These are phyloP conservation scores for Sinonovacula constricta DNA, from an alignment of 1,140 invertebrate species.

Conservation along the genomic window DNA sequence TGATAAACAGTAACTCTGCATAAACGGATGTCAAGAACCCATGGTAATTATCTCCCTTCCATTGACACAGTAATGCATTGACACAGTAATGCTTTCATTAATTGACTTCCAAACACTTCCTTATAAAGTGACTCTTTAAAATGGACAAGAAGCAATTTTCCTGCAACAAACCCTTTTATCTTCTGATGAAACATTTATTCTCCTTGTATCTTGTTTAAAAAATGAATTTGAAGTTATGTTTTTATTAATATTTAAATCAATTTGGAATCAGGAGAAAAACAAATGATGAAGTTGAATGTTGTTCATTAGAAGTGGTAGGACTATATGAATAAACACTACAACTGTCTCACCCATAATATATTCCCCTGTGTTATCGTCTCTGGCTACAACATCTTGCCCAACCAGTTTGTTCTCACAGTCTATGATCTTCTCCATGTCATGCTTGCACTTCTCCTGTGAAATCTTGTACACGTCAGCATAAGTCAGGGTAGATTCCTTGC, in stretches of 20 bases:
- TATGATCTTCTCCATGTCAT: slow-evolving; percentile 66
- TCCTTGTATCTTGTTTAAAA: background rate
- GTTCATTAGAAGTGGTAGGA: too few species aligned
- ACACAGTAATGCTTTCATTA: too few species aligned
- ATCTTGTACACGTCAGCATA: slow-evolving; percentile 65
- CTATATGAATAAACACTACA: too few species aligned
- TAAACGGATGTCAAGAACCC: too few species aligned
- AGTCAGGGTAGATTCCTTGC: slow-evolving; percentile 44
- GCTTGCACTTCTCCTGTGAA: slow-evolving; percentile 62
- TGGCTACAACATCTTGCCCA: slow-evolving; percentile 67
- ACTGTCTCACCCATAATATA: slow-evolving; percentile 66
- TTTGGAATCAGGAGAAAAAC: background rate
- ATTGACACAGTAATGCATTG: too few species aligned
- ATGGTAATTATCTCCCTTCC: too few species aligned
- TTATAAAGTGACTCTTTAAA: too few species aligned
- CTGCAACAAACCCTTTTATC: too few species aligned
- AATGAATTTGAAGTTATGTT: background rate
- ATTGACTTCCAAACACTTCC: too few species aligned
- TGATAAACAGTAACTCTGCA: too few species aligned
- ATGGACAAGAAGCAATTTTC: too few species aligned
- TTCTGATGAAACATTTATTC: background rate
- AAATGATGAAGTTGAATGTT: background rate
- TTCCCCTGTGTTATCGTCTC: slow-evolving; percentile 65
- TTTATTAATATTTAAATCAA: background rate
- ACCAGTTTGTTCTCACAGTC: slow-evolving; percentile 62